Evolutionary conservation across 1,140 invertebrate species (phyloP).

Genomic region (Antheraea mylitta): DNA sequence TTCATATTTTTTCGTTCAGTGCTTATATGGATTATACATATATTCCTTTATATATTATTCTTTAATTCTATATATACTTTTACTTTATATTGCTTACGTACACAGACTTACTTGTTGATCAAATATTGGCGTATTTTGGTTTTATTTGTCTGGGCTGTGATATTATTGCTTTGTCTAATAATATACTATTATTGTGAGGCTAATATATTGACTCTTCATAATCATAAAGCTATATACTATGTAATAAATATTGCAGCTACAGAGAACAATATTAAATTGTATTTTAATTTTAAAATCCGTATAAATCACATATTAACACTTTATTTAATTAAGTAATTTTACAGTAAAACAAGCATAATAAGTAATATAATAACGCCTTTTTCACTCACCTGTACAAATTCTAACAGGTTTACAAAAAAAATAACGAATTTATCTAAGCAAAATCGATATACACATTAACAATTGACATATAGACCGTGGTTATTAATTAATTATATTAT

Average conservation of each 20-base stretch:
- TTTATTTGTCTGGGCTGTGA: neutral
- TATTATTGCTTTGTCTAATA: neutral
- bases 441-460: conserved; percentile 54
- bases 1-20: too few relatives aligned
- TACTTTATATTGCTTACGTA: neutral
- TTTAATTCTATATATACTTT: neutral
- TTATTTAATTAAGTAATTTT: too few relatives aligned
- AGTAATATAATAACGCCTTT: neutral
- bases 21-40: too few relatives aligned
- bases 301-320: too few relatives aligned
- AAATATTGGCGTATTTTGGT: neutral
- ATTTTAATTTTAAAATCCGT: too few relatives aligned
- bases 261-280: too few relatives aligned
- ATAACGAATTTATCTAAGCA: conserved; percentile 36
- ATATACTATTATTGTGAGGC: too few relatives aligned
- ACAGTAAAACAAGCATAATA: too few relatives aligned
- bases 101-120: neutral
- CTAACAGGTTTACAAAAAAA: conserved; percentile 45
- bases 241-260: too few relatives aligned
- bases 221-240: too few relatives aligned
- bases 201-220: too few relatives aligned
- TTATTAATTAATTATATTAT: conserved; percentile 32
- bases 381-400: conserved; percentile 58
- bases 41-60: too few relatives aligned
- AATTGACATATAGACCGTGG: conserved; percentile 57